Percentiles rank a stretch among this genome's conserved stretches.
phyloP scores from a whole-genome alignment of 1,140 invertebrate genomes.

The Anoplolepis gracilipes region DNA sequence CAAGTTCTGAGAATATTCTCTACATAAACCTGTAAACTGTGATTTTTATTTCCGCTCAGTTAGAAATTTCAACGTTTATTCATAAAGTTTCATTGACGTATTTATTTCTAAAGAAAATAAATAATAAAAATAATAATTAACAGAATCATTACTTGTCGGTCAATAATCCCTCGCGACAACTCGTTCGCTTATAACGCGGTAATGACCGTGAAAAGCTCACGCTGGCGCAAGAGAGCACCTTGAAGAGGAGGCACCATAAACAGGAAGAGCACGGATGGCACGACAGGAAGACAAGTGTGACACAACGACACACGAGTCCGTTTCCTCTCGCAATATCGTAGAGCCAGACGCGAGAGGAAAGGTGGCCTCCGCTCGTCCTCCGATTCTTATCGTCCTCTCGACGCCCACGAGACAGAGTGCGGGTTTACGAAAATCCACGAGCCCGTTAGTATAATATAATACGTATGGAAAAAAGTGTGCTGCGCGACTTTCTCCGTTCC shows the following conservation, averaged over 20 bases:
- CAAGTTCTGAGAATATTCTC: not conserved
- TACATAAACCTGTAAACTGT: not conserved
- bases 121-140: too few relatives aligned
- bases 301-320: not conserved
- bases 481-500: slow-evolving; percentile 75
- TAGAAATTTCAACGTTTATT: not conserved
- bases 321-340: not conserved
- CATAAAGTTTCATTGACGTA: not conserved
- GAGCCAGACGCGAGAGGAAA: too few relatives aligned
- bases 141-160: slow-evolving; percentile 5
- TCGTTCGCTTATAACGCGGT: not conserved
- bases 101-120: not conserved
- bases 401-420: slow-evolving; percentile 23
- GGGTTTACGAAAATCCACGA: slow-evolving; percentile 16
- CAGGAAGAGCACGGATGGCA: slow-evolving; percentile 16
- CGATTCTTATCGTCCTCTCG: not conserved
- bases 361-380: not conserved
- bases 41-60: not conserved
- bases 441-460: slow-evolving; percentile 36
- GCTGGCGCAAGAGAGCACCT: not conserved
- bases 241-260: not conserved
- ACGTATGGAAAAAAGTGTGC: slow-evolving; percentile 67
- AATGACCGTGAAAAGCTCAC: slow-evolving; percentile 53
- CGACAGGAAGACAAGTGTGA: slow-evolving; percentile 5
- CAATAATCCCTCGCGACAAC: slow-evolving; percentile 5